Base-by-base conservation (phyloP, 1,140 invertebrate species). In the Rhopalosiphum maidis region DNA sequence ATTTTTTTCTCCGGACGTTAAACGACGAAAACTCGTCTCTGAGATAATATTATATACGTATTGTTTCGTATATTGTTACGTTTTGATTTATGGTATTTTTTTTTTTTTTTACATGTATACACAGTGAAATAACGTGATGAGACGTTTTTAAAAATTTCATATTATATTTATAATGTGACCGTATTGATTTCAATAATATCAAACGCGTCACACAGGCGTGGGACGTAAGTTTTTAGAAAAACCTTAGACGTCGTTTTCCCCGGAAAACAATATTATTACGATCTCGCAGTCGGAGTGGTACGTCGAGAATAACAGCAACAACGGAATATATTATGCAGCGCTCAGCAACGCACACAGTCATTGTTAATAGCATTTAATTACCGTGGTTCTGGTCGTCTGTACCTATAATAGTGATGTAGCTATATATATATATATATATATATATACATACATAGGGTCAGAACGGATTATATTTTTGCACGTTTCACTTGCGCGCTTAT, bases 131-230 rank as follows among this genome's bases (percentile, higher is more conserved):
- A 77, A 77, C n/a, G 60, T 4, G 30, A 77, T n/a, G 60, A n/a
- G 60, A 77, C 15, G n/a, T 18, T 77, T n/a, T 77, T 77, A 15
- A 77, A n/a, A 77, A 77, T 23, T 77, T 11, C 30, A 77, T 18
- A 77, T n/a, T 77, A n/a, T n/a, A 15, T 68, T 30, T 68, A 30
- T 68, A n/a, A n/a, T 77, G n/a, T 77, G 30, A 77, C 15, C 4
- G n/a, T 77, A 77, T 77, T 77, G 60, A 77, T 77, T 77, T 77
- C n/a, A n/a, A 77, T n/a, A n/a, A n/a, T 18, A 77, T 77, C 60
- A 77, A 18, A 77, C 30, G 60, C 15, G 60, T 11, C 30, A 68
- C 25, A 68, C 60, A n/a, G 5, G 15, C 60, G 60, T 77, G 60
- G 30, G 60, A 77, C 60, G 15, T 15, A 35, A 25, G 15, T 30